A percentile compares a stretch with the other conserved stretches of the same genome.
Evolutionary conservation across 2,113 vertebrate species (phyloP).

Genomic region (Eudyptes chrysolophus): DNA sequence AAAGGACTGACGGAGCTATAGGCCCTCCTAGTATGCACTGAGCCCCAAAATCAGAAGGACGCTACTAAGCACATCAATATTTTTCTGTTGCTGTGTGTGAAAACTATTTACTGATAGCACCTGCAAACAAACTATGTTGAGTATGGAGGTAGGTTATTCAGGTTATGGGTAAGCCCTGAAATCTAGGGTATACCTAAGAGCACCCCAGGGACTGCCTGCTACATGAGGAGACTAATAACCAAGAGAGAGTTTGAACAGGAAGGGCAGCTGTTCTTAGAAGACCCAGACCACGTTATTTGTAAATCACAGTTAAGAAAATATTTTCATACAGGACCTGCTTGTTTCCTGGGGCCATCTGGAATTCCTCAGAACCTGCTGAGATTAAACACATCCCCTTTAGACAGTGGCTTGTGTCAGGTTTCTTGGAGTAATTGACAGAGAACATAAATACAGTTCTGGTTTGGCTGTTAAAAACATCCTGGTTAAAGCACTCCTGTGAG

Average conservation of each 20-base stretch:
- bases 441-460: not conserved
- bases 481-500: not conserved
- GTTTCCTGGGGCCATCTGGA: slow-evolving; percentile 34
- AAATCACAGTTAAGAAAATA: slow-evolving; percentile 2
- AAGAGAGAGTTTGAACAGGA: not conserved
- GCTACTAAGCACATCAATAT: not conserved
- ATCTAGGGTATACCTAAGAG: not conserved
- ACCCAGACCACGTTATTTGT: not conserved
- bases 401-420: not conserved
- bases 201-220: not conserved
- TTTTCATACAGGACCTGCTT: not conserved
- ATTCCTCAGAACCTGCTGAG: slow-evolving; percentile 7
- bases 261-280: not conserved
- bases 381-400: not conserved
- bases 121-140: not conserved
- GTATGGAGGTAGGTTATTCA: not conserved
- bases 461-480: not conserved
- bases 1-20: not conserved
- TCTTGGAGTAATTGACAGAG: not conserved
- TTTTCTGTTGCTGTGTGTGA: not conserved
- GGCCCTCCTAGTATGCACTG: not conserved
- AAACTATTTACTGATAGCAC: not conserved
- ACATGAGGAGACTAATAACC: not conserved
- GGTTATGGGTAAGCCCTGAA: not conserved
- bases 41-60: not conserved